Evolutionary conservation across 2,113 vertebrate species (phyloP).

Genomic region (Limanda limanda): DNA sequence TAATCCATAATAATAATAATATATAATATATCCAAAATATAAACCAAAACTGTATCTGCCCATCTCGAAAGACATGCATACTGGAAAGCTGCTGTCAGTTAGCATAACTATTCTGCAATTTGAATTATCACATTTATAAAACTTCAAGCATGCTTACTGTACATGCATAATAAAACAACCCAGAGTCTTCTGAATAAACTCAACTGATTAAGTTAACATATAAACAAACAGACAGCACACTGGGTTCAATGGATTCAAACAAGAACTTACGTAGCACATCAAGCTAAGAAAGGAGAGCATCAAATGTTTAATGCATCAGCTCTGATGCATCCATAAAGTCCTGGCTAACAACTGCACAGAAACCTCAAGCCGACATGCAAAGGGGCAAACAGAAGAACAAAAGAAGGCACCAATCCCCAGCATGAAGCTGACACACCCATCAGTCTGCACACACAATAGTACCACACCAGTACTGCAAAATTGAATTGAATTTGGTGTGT

Average conservation of each 20-base stretch:
- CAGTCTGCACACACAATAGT: neutral
- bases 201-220: neutral
- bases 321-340: constrained; percentile 12
- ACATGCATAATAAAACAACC: neutral
- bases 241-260: neutral
- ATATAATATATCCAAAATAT: no score
- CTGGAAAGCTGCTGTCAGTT: neutral
- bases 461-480: neutral
- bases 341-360: neutral
- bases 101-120: neutral
- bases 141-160: neutral
- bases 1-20: neutral
- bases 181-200: neutral
- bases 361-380: constrained; percentile 11
- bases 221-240: neutral
- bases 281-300: neutral
- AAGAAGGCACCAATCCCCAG: constrained; percentile 6
- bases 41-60: no score
- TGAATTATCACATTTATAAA: neutral
- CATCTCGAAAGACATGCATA: no score
- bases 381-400: constrained; percentile 6
- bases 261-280: neutral
- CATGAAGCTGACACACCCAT: neutral
- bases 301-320: constrained; percentile 12
- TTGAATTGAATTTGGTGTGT: constrained; percentile 22